Conservation (phyloP, 2,113 vertebrate genomes). For the Irena cyanogastra region DNA sequence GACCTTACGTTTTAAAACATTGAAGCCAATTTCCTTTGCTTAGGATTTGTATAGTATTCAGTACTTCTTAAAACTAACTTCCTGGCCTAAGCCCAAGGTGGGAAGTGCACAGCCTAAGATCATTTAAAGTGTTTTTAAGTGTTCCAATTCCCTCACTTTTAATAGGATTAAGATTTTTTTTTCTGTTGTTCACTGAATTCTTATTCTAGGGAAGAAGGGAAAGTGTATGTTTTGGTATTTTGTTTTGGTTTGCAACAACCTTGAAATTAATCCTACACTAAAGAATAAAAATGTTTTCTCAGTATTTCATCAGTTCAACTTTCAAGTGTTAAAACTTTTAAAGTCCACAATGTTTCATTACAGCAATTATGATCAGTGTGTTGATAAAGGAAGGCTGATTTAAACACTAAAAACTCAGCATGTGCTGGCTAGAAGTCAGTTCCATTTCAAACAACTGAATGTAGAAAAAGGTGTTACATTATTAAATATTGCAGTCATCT, state of each 20-base stretch:
- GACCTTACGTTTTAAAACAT: slow-evolving; percentile 56
- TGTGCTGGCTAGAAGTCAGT: background rate
- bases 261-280: slow-evolving; percentile 2
- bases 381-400: background rate
- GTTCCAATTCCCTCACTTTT: slow-evolving; percentile 37
- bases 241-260: background rate
- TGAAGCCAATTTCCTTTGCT: slow-evolving; percentile 69
- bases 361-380: background rate
- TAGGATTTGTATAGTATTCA: slow-evolving; percentile 37
- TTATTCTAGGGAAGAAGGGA: background rate
- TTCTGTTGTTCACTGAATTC: background rate
- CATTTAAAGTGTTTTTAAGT: slow-evolving; percentile 49
- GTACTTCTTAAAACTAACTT: slow-evolving; percentile 64
- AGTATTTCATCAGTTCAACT: background rate
- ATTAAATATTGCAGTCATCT: slow-evolving; percentile 12
- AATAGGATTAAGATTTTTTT: slow-evolving; percentile 1
- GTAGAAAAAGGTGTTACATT: background rate
- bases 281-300: background rate
- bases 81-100: slow-evolving; percentile 43
- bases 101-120: slow-evolving; percentile 6
- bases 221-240: background rate
- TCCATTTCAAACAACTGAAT: background rate
- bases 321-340: background rate
- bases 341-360: background rate
- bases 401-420: background rate